These are phyloP conservation scores for Pandemis corylana DNA, from an alignment of 2,888 invertebrate species.

Conservation along the genomic window DNA sequence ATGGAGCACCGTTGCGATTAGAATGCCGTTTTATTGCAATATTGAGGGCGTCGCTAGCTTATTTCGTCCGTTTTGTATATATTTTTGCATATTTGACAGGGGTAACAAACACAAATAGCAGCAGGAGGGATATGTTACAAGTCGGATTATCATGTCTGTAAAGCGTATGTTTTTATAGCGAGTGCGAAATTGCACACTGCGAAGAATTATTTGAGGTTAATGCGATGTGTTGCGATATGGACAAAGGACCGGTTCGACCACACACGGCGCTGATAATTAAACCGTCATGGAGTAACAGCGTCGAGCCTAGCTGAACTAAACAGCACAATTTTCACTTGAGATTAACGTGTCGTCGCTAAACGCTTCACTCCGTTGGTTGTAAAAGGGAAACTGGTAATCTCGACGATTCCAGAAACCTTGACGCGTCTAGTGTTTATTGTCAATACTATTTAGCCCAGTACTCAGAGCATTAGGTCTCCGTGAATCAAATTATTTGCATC, in stretches of 20 bases:
- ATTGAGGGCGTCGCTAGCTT: slow-evolving; percentile 66
- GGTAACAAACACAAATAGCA: slow-evolving; percentile 47
- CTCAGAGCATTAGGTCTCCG: neutral
- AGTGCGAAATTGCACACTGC: slow-evolving; percentile 44
- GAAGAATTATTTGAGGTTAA: slow-evolving; percentile 38
- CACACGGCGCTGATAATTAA: slow-evolving; percentile 65
- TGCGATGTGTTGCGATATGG: slow-evolving; percentile 32
- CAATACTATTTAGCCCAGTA: neutral
- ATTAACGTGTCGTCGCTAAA: slow-evolving; percentile 59
- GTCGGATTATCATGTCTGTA: slow-evolving; percentile 9
- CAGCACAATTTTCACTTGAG: slow-evolving; percentile 59
- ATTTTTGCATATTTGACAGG: slow-evolving; percentile 70
- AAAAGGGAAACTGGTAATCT: slow-evolving; percentile 43
- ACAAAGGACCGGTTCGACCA: slow-evolving; percentile 53
- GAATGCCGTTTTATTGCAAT: slow-evolving; percentile 74
- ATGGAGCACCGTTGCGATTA: slow-evolving; percentile 71
- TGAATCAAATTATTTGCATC: neutral
- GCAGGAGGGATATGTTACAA: slow-evolving; percentile 57
- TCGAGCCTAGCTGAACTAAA: slow-evolving; percentile 46
- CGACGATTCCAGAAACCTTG: slow-evolving; percentile 3
- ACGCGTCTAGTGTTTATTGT: neutral
- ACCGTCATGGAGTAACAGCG: slow-evolving; percentile 45
- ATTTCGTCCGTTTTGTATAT: slow-evolving; percentile 66
- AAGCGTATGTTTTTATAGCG: slow-evolving; percentile 33
- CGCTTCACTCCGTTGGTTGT: slow-evolving; percentile 33